Conservation (phyloP, 1,140 invertebrate species). For the Drosophila bifasciata region DNA sequence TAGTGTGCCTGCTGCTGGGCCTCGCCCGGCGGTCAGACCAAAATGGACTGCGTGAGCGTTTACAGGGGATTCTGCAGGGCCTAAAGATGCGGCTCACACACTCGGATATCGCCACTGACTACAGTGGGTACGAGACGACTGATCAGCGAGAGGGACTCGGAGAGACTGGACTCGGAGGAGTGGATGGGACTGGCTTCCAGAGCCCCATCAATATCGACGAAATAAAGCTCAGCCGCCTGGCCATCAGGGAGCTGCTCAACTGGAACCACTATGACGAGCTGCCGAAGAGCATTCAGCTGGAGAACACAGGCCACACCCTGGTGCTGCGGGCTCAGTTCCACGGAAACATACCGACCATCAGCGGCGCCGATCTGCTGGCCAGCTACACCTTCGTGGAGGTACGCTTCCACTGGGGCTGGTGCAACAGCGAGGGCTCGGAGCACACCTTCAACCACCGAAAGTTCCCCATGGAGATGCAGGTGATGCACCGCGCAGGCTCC, state of each 20-base stretch:
- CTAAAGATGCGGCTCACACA: background rate
- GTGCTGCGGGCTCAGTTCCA: slow-evolving; percentile 77
- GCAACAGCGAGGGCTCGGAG: slow-evolving; percentile 86
- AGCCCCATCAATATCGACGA: slow-evolving; percentile 84
- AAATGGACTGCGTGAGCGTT: slow-evolving; percentile 21
- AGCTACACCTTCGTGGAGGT: slow-evolving; percentile 85
- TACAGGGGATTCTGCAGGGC: background rate
- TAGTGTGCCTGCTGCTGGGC: slow-evolving; percentile 30
- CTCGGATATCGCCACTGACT: background rate
- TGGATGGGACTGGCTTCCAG: slow-evolving; percentile 27
- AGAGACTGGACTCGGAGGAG: too few relatives aligned
- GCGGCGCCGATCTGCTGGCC: slow-evolving; percentile 84
- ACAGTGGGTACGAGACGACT: slow-evolving; percentile 35
- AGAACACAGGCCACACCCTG: slow-evolving; percentile 78
- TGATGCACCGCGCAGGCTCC: slow-evolving; percentile 75
- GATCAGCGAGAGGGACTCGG: too few relatives aligned
- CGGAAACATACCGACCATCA: slow-evolving; percentile 83
- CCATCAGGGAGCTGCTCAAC: slow-evolving; percentile 72
- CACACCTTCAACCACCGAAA: slow-evolving; percentile 85
- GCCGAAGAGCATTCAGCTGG: slow-evolving; percentile 60
- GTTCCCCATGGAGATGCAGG: slow-evolving; percentile 86
- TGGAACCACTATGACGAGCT: slow-evolving; percentile 82
- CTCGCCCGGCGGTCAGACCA: slow-evolving; percentile 41
- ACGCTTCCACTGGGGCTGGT: slow-evolving; percentile 86
- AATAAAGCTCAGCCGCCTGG: slow-evolving; percentile 50